phyloP scores from a whole-genome alignment of 1,140 invertebrate species.

The Pantala flavescens region DNA sequence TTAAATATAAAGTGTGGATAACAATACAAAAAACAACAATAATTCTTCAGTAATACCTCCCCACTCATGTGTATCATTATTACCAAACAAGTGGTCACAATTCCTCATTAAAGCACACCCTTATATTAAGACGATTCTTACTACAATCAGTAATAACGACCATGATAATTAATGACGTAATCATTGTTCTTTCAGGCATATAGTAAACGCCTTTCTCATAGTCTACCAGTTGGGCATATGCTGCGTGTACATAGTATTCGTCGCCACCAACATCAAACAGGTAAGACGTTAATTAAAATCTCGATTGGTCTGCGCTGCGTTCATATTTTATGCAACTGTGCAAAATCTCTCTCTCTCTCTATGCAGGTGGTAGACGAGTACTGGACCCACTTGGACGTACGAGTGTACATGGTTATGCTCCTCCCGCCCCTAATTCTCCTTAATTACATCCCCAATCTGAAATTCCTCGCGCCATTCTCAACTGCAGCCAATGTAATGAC shows the following conservation, averaged over 20 bases:
- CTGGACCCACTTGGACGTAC: slow-evolving; percentile 29
- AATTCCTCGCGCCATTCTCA: slow-evolving; percentile 70
- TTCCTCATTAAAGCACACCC: too few relatives aligned
- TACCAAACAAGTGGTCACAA: too few relatives aligned
- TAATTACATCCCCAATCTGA: slow-evolving; percentile 65
- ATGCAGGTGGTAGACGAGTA: slow-evolving; percentile 38
- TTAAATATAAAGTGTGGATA: too few relatives aligned
- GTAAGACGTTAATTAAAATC: slow-evolving; percentile 29
- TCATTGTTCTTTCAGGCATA: slow-evolving; percentile 30
- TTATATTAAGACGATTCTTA: too few relatives aligned
- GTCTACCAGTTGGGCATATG: slow-evolving; percentile 82
- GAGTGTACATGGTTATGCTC: slow-evolving; percentile 48
- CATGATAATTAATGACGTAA: neutral
- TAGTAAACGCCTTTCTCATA: slow-evolving; percentile 61
- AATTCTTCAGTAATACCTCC: too few relatives aligned
- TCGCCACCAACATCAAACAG: slow-evolving; percentile 60
- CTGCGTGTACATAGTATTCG: slow-evolving; percentile 80
- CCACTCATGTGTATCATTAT: too few relatives aligned
- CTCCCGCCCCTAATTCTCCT: slow-evolving; percentile 56
- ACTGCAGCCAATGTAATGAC: slow-evolving; percentile 64
- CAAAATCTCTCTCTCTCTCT: too few relatives aligned
- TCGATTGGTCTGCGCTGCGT: neutral
- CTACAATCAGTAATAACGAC: too few relatives aligned
- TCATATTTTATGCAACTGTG: too few relatives aligned
- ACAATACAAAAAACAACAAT: too few relatives aligned